Base-by-base conservation (phyloP, 2,888 invertebrate genomes). In the Fissipunctia ypsillon region DNA sequence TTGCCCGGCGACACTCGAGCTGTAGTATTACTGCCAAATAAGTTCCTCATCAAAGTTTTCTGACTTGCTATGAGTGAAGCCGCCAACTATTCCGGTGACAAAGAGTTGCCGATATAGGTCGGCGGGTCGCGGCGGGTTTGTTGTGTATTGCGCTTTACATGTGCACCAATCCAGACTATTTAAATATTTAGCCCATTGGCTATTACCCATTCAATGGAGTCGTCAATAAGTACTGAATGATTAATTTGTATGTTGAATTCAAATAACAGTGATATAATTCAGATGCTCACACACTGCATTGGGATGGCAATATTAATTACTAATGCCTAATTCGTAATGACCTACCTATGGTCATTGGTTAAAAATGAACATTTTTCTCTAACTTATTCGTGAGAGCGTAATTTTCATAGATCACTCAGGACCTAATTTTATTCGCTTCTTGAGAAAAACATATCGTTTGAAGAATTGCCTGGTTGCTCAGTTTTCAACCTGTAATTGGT, bases 211-310 rank as follows among this genome's bases (percentile, higher is more conserved):
- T 45, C 22, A 65, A 54, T 76, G 31, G 22, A 31, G 52, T 54
- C 52, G n/a, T n/a, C n/a, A n/a, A n/a, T n/a, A n/a, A 60, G 71
- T 54, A 60, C 35, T 52, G 63, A 70, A 70, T 76, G n/a, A 70
- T 45, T 78, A 70, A 63, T 77, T 69, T 63, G 70, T 6, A 38
- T 57, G 56, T 56, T 56, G 9, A 38, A 76, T 66, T 59, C 50
- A 45, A 74, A 75, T 22, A 59, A 28, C 50, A 76, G 45, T 45
- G 59, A 28, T 59, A 50, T n/a, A 52, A n/a, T 69, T 41, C 38
- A 31, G 22, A 71, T 45, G 57, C 16, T 43, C 12, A 61, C 2
- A 35, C 38, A 28, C n/a, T 38, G 45, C 22, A 59, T 25, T n/a
- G 2, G 38, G 19, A 31, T 48, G 31, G 14, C 22, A 22, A 4